These are phyloP conservation scores for Pantherophis guttatus DNA, from an alignment of 2,113 vertebrate species.

Conservation along the genomic window DNA sequence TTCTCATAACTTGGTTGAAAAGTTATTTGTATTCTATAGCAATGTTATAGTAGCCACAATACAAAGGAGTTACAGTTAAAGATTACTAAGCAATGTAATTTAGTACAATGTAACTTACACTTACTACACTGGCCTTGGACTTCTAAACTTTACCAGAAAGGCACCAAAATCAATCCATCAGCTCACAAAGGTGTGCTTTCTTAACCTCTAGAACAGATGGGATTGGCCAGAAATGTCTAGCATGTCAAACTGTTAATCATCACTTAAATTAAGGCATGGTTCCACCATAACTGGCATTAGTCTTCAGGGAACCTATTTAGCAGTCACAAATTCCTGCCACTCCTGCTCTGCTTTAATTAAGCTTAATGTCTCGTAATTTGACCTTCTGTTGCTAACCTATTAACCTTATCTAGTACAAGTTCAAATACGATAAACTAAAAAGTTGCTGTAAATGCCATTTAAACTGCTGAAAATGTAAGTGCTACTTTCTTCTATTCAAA, in stretches of 20 bases:
- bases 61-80: constrained; percentile 69
- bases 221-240: constrained; percentile 91
- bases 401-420: constrained; percentile 79
- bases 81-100: constrained; percentile 66
- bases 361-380: constrained; percentile 79
- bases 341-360: constrained; percentile 82
- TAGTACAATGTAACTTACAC: constrained; percentile 69
- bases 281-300: constrained; percentile 80
- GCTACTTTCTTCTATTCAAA: constrained; percentile 20
- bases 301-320: constrained; percentile 83
- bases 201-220: constrained; percentile 92
- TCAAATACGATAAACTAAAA: constrained; percentile 76
- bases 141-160: constrained; percentile 90
- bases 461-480: constrained; percentile 45
- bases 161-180: constrained; percentile 95
- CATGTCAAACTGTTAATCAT: constrained; percentile 89
- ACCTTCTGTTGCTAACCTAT: constrained; percentile 81
- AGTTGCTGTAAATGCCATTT: constrained; percentile 67
- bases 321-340: constrained; percentile 77
- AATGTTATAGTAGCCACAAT: constrained; percentile 56
- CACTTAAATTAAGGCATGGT: constrained; percentile 88
- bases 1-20: constrained; percentile 20
- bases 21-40: not conserved
- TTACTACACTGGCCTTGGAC: constrained; percentile 89
- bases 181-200: constrained; percentile 91